Evolutionary conservation across 2,797 vertebrate species (phyloP), one percentile per base, ranked within the genome.

Genomic region (Chloroceryle amazona): DNA sequence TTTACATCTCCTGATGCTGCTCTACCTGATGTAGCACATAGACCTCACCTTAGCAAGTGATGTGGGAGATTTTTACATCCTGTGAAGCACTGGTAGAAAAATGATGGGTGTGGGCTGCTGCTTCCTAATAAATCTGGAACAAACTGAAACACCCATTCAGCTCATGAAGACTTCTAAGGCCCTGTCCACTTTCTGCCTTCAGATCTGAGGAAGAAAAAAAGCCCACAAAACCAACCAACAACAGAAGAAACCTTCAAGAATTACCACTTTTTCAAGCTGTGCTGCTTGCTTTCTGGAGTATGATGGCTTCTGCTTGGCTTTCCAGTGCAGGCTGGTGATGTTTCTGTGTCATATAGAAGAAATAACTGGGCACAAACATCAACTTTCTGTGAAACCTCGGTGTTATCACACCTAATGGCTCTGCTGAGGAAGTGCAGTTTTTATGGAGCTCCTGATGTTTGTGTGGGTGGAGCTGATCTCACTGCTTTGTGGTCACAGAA

Each of bases 321-420:
- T 57, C 26, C 23, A 3, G 29, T 49, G 61, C 0, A 0, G 41
- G 26, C 2, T 13, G 23, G n/a, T 29, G 44, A 7, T 35, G 2
- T 31, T 72, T 75, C 67, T 42, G 44, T 57, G 29, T 33, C 29
- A 1, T 35, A 5, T 4, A 7, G 2, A 61, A 84, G 87, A 71
- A 65, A 39, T 55, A 86, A 63, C 28, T 44, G 1, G 1, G 46
- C 29, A 31, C 51, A 75, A 65, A 23, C 60, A 13, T 71, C 71
- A 37, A 5, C 19, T 55, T 81, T 81, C 58, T 70, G 37, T 78
- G 93, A 75, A 23, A 18, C 62, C 35, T 37, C 5, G 67, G 29
- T 20, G 14, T 86, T n/a, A 26, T 55, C 33, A 14, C 11, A 29
- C 46, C 72, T 71, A 51, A 74, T 51, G 51, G 47, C 79, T 31